These are phyloP conservation scores for Caenorhabditis elegans DNA, from an alignment of 1,140 invertebrate species.

Conservation along the genomic window DNA sequence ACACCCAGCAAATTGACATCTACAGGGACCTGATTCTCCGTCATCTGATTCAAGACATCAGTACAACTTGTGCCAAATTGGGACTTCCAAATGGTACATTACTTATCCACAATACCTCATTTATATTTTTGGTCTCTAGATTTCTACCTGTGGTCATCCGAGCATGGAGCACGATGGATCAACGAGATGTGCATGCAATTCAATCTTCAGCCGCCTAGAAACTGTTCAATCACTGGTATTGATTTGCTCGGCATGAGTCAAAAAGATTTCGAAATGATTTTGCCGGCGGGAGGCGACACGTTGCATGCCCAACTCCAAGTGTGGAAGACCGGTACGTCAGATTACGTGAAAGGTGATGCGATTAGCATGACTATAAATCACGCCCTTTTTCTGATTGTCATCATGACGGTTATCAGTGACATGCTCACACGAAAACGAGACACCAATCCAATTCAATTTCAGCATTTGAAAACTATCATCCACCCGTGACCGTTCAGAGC, in stretches of 20 bases:
- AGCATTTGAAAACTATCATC: conserved; percentile 43
- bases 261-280: conserved; percentile 62
- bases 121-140: conserved; percentile 55
- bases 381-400: not conserved
- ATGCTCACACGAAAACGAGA: not conserved
- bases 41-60: conserved; percentile 63
- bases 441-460: not conserved
- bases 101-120: no score
- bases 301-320: conserved; percentile 67
- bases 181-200: conserved; percentile 65
- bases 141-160: conserved; percentile 64
- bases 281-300: conserved; percentile 64
- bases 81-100: conserved; percentile 52
- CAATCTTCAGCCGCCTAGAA: conserved; percentile 49
- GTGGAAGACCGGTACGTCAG: conserved; percentile 67
- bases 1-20: conserved; percentile 58
- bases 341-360: not conserved
- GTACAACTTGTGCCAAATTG: conserved; percentile 60
- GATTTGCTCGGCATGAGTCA: conserved; percentile 61
- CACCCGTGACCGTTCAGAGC: conserved; percentile 16
- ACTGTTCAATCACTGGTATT: conserved; percentile 59
- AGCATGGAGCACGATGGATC: conserved; percentile 67
- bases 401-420: not conserved
- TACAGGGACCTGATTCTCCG: conserved; percentile 63
- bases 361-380: not conserved